Evolutionary conservation across 2,888 invertebrate genomes (phyloP).

Genomic region (Azorinus chamasolen): DNA sequence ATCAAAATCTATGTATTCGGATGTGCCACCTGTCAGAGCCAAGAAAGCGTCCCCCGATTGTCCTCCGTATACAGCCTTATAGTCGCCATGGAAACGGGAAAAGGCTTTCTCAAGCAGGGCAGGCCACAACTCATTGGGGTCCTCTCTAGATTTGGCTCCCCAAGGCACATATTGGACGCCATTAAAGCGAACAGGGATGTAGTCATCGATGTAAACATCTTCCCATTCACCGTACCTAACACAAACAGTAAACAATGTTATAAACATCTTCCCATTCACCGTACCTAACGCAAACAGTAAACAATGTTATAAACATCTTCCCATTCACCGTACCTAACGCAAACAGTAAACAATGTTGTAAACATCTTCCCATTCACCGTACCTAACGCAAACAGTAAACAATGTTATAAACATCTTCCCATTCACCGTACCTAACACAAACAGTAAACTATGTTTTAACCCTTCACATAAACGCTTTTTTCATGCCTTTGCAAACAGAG

Average conservation of each 20-base stretch:
- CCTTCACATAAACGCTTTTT: too few relatives aligned
- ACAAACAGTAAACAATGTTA: conserved; percentile 73
- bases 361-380: conserved; percentile 82
- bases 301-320: conserved; percentile 82
- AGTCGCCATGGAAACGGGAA: conserved; percentile 89
- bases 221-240: conserved; percentile 80
- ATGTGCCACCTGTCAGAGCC: conserved; percentile 92
- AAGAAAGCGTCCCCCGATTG: conserved; percentile 91
- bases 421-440: too few relatives aligned
- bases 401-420: too few relatives aligned
- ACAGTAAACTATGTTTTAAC: too few relatives aligned
- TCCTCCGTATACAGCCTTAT: conserved; percentile 89
- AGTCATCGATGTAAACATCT: conserved; percentile 81
- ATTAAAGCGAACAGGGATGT: conserved; percentile 73
- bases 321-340: conserved; percentile 78
- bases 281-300: conserved; percentile 60
- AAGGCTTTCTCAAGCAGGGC: conserved; percentile 83
- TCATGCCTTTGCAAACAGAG: too few relatives aligned
- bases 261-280: conserved; percentile 82
- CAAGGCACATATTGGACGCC: conserved; percentile 60
- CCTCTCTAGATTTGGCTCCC: conserved; percentile 80
- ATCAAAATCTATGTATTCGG: conserved; percentile 88
- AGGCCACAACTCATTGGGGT: conserved; percentile 82
- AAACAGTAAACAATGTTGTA: conserved; percentile 79
- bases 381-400: conserved; percentile 33